Base-by-base conservation (phyloP, 1,140 invertebrate genomes). In the Drosophila nigrodunni region DNA sequence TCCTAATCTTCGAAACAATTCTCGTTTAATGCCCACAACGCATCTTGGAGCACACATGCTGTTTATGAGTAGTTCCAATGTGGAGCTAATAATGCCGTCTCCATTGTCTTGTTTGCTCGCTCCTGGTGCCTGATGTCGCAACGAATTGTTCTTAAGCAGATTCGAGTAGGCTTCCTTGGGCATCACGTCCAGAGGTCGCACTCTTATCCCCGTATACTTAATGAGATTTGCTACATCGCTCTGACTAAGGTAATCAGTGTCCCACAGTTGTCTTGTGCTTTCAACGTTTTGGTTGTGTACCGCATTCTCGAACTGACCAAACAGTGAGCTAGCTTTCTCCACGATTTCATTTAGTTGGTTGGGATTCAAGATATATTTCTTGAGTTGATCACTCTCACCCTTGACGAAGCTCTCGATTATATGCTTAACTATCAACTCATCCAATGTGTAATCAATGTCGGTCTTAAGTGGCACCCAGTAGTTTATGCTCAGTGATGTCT, bases 381-480 rank as follows among this genome's bases (percentile, higher is more conserved):
- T 80, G 0, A 82, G 11, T 15, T 71, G 41, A 0, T 80, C 55
- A 34, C 44, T 74, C 3, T 80, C 74, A 2, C 80, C 68, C 37
- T 78, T 80, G 2, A 86, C 77, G 49, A 86, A 89, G 21, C 80
- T 91, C 58, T 92, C 89, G 0, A 92, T 73, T 2, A 92, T 54
- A 30, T 90, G 82, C 61, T 90, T 92, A 30, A 91, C 91, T 57
- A 92, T 75, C 8, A 90, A 79, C 70, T 92, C 91, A 15, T 92
- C 87, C 6, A 92, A 49, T 7, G 80, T 76, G 43, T 81, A 49
- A 34, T 91, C 80, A 7, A 87, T 30, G 60, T 92, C 91, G 80
- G 86, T 93, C 93, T 96, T 95, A 79, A 96, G 91, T 50, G 96
- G 95, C 67, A 98, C 92, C 98, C 98, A 99, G 49, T 96, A 94